Evolutionary conservation across 2,888 invertebrate genomes (phyloP).

Genomic region (Magallana nippona): DNA sequence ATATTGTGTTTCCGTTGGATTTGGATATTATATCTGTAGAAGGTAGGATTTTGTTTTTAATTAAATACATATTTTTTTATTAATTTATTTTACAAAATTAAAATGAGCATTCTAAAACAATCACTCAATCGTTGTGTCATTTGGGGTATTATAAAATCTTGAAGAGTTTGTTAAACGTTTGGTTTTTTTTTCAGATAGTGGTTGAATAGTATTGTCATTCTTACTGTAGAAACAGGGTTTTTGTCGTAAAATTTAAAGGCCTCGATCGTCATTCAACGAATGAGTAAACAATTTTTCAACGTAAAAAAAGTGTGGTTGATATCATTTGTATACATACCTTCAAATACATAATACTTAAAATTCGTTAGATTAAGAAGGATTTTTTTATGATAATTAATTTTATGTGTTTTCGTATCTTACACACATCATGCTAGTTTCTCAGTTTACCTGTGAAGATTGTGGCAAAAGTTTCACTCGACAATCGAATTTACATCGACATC

Average conservation of each 20-base stretch:
- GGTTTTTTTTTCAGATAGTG: too few relatives aligned
- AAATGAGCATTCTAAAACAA: too few relatives aligned
- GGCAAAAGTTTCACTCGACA: neutral
- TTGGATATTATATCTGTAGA: too few relatives aligned
- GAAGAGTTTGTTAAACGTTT: too few relatives aligned
- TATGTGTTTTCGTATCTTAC: neutral
- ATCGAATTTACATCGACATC: neutral
- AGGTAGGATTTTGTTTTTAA: too few relatives aligned
- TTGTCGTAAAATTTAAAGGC: neutral
- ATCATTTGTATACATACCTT: neutral
- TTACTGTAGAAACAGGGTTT: neutral
- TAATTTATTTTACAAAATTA: too few relatives aligned
- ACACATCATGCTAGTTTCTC: neutral
- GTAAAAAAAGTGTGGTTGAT: neutral
- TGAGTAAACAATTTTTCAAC: constrained; percentile 8
- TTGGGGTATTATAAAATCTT: too few relatives aligned
- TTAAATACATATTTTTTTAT: too few relatives aligned
- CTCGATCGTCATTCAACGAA: neutral
- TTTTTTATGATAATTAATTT: neutral
- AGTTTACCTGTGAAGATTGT: constrained; percentile 1
- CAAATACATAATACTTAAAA: neutral
- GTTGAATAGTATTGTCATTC: too few relatives aligned
- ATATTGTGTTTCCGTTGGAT: too few relatives aligned
- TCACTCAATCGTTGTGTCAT: too few relatives aligned
- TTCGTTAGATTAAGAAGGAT: neutral